Evolutionary conservation across 2,797 vertebrate genomes (phyloP).

Genomic region (Menidia menidia): DNA sequence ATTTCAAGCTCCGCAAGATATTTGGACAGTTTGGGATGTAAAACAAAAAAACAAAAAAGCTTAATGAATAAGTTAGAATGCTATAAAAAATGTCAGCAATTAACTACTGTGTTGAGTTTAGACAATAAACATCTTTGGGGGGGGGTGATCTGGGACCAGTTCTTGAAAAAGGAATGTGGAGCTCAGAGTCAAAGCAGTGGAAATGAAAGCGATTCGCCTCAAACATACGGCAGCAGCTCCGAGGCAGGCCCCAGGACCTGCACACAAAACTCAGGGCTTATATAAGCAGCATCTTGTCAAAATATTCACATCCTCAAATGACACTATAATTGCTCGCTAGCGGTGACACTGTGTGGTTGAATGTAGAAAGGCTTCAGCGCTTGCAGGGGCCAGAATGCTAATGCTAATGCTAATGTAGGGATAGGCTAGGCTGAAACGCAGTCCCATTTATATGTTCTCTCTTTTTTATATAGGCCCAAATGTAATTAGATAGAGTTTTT

Average conservation of each 20-base stretch:
- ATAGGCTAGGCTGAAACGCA: background rate
- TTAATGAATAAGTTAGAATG: background rate
- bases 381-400: background rate
- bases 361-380: background rate
- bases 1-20: background rate
- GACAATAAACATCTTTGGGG: background rate
- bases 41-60: no score
- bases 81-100: background rate
- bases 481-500: background rate
- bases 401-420: background rate
- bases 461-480: background rate
- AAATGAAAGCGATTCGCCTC: background rate
- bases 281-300: background rate
- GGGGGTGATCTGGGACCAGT: background rate
- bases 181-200: background rate
- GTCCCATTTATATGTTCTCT: background rate
- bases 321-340: background rate
- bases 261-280: background rate
- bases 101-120: background rate
- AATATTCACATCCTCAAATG: background rate
- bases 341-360: background rate
- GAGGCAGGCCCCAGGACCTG: background rate
- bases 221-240: background rate
- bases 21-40: background rate
- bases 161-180: background rate